Base-by-base conservation (phyloP, 2,113 vertebrate species). In the Gallinago jamesoni region DNA sequence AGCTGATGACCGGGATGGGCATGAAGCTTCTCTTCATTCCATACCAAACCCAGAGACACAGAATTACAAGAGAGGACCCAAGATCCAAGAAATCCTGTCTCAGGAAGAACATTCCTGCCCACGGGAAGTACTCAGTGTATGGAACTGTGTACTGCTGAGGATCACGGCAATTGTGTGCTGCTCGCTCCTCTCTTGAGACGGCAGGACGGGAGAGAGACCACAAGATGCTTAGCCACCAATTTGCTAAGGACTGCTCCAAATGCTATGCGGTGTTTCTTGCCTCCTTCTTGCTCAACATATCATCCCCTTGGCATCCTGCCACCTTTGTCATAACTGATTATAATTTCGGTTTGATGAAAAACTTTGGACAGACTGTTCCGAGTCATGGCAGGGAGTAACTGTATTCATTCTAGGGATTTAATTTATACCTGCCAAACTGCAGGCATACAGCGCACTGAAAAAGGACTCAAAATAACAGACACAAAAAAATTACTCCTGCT, bases 271-370 rank as follows among this genome's bases (percentile, higher is more conserved):
- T 43, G 75, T 4, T 57, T 53, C 33, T 6, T 25, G 55, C 16
- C 73, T 68, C 60, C 76, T 83, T 56, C 77, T 67, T 2, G 15
- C 76, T 70, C 76, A 45, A 1, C 53, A 43, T 72, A 53, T 89
- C 84, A 87, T 57, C 69, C 68, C 43, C 43, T 69, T 95, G 96
- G 96, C 86, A 41, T 33, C 73, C 85, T 90, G 80, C 80, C 88
- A 47, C 76, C 56, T 75, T 56, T 94, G 89, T 84, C 92, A 89
- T 11, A 83, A 18, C 62, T 41, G 76, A 81, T 90, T 81, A 62
- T 23, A 22, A 47, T 89, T 93, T 72, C 77, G 79, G 43, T 89
- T 60, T 72, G 79, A 90, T 82, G 76, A 56, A 78, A 87, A 89
- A 14, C 80, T 78, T 89, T 52, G 82, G 67, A 89, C 67, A 80